phyloP scores from a whole-genome alignment of 2,113 vertebrate genomes.

The Donacobius atricapilla region DNA sequence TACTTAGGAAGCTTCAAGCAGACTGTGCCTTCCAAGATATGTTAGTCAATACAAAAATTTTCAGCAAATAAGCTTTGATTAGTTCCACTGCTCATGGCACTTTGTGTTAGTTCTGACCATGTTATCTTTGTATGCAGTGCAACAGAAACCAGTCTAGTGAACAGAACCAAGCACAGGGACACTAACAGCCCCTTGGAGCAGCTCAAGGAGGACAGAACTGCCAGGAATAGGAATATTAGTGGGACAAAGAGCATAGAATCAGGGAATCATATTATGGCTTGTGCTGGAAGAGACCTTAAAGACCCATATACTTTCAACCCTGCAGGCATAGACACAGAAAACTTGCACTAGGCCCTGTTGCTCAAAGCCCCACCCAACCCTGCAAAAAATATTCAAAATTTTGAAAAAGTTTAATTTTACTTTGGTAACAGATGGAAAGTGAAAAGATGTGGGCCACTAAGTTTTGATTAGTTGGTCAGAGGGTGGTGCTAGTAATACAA shows the following conservation, averaged over 20 bases:
- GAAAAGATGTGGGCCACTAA: not conserved
- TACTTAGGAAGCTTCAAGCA: not conserved
- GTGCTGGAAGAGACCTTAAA: not conserved
- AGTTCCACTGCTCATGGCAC: not conserved
- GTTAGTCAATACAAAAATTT: not conserved
- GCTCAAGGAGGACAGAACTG: not conserved
- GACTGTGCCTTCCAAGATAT: not conserved
- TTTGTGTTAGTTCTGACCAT: not conserved
- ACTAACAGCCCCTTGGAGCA: not conserved
- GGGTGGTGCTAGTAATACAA: not conserved
- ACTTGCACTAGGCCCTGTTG: not conserved
- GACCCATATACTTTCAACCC: not conserved
- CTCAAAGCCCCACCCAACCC: not conserved
- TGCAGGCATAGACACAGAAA: not conserved
- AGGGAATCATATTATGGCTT: not conserved
- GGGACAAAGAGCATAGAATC: not conserved
- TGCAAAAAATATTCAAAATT: not conserved
- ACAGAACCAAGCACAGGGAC: not conserved
- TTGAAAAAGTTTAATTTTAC: not conserved
- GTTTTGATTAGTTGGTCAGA: not conserved
- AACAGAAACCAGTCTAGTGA: not conserved
- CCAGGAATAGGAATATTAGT: not conserved
- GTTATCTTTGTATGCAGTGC: not conserved
- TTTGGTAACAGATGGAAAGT: not conserved
- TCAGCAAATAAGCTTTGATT: not conserved